Evolutionary conservation across 2,888 invertebrate species (phyloP).

Genomic region (Erebia aethiops): DNA sequence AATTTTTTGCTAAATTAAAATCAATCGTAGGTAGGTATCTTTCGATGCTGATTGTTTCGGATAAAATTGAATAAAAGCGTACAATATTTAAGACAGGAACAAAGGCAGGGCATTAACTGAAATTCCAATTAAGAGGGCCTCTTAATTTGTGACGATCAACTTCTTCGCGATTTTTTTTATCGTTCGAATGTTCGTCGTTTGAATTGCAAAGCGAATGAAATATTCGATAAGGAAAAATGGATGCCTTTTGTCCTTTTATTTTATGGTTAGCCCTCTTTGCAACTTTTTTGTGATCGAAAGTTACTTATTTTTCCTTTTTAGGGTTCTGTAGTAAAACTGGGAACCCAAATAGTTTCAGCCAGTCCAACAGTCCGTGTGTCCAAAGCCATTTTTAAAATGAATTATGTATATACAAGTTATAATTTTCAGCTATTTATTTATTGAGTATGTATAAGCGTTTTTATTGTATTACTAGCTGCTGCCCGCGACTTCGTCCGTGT

Average conservation of each 20-base stretch:
- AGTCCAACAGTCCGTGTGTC: too few relatives aligned
- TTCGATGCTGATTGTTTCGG: neutral
- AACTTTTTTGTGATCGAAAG: neutral
- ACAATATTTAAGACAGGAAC: neutral
- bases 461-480: too few relatives aligned
- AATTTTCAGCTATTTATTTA: too few relatives aligned
- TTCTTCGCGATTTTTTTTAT: neutral
- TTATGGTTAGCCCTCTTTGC: neutral
- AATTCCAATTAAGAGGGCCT: conserved; percentile 19
- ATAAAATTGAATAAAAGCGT: conserved; percentile 5
- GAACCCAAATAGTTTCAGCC: too few relatives aligned
- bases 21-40: too few relatives aligned
- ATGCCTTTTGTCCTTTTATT: conserved; percentile 9
- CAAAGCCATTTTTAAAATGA: too few relatives aligned
- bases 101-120: neutral
- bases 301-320: too few relatives aligned
- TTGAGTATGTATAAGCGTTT: too few relatives aligned
- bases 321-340: too few relatives aligned
- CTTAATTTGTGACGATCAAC: conserved; percentile 21
- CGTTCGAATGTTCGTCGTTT: neutral
- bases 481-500: too few relatives aligned
- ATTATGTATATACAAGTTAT: too few relatives aligned
- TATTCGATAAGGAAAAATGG: conserved; percentile 3
- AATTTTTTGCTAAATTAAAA: too few relatives aligned
- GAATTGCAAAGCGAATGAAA: conserved; percentile 13